Conservation (phyloP, 2,113 vertebrate species). For the Hypomesus transpacificus region DNA sequence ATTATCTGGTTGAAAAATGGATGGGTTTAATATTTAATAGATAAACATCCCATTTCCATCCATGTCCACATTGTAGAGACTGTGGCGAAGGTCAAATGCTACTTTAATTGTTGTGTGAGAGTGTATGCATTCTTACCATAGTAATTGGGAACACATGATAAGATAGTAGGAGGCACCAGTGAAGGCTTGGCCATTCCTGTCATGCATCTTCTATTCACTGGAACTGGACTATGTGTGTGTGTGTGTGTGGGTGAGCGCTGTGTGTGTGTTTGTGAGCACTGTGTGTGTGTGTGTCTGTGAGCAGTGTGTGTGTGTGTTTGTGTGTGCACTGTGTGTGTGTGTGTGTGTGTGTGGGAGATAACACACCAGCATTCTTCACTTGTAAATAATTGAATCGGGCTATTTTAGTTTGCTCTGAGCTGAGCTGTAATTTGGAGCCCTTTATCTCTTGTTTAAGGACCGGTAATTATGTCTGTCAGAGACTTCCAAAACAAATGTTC, state of each 20-base stretch:
- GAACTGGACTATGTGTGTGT: conserved; percentile 12
- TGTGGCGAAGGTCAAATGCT: conserved; percentile 12
- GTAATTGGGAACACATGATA: conserved; percentile 66
- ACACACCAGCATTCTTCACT: conserved; percentile 58
- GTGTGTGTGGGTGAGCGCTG: not conserved
- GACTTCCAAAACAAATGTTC: conserved; percentile 54
- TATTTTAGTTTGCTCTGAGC: conserved; percentile 59
- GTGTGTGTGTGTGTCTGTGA: not conserved
- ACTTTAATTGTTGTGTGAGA: conserved; percentile 15
- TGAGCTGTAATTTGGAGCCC: conserved; percentile 63
- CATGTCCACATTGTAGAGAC: not conserved
- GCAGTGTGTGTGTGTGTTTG: conserved; percentile 8
- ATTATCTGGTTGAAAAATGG: no score
- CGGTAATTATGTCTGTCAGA: conserved; percentile 63
- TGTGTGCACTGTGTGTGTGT: conserved; percentile 3
- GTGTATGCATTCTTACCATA: conserved; percentile 26
- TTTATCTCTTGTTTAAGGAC: conserved; percentile 54
- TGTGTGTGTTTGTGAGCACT: conserved; percentile 5
- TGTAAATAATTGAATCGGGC: conserved; percentile 66
- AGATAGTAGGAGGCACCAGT: conserved; percentile 29
- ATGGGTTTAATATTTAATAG: no score
- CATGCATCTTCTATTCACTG: conserved; percentile 50
- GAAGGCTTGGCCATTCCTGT: conserved; percentile 38
- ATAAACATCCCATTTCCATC: no score
- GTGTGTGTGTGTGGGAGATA: conserved; percentile 19